A percentile compares a stretch with the other conserved stretches of the same genome.
Conservation (phyloP, 2,797 vertebrate genomes). For the Dendrocincla tyrannina region DNA sequence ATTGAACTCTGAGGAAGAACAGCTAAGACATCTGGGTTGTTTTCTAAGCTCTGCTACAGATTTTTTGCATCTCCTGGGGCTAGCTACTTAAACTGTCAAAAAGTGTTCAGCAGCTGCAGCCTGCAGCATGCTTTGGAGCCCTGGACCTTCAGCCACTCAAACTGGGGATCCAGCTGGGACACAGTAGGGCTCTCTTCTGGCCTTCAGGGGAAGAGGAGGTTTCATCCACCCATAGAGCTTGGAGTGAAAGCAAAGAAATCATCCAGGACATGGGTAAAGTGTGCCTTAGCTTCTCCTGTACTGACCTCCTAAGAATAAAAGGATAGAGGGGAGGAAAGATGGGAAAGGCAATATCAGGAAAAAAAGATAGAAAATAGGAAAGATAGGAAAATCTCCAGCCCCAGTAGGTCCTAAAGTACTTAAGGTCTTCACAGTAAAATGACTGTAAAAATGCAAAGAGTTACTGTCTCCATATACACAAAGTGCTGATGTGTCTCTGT, state of each 20-base stretch:
- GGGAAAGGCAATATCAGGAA: background rate
- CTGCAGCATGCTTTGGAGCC: background rate
- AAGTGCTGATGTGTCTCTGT: background rate
- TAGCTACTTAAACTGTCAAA: background rate
- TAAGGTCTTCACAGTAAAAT: background rate
- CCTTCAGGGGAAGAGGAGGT: background rate
- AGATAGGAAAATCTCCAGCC: background rate
- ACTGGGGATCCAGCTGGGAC: background rate
- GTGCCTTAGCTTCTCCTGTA: background rate
- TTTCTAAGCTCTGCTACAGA: background rate
- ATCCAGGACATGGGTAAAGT: background rate
- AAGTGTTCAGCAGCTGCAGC: background rate
- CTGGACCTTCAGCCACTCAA: background rate
- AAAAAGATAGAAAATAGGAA: background rate
- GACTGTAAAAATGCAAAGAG: background rate
- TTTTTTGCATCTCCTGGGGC: background rate
- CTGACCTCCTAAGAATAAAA: background rate
- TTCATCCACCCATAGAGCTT: background rate
- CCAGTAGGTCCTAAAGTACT: background rate
- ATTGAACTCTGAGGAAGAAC: background rate
- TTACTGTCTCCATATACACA: background rate
- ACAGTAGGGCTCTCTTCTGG: background rate
- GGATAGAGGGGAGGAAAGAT: background rate
- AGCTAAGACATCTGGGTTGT: background rate
- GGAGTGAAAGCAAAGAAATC: background rate